Conservation (phyloP, 2,797 vertebrate species). For the Leptoclinus maculatus region DNA sequence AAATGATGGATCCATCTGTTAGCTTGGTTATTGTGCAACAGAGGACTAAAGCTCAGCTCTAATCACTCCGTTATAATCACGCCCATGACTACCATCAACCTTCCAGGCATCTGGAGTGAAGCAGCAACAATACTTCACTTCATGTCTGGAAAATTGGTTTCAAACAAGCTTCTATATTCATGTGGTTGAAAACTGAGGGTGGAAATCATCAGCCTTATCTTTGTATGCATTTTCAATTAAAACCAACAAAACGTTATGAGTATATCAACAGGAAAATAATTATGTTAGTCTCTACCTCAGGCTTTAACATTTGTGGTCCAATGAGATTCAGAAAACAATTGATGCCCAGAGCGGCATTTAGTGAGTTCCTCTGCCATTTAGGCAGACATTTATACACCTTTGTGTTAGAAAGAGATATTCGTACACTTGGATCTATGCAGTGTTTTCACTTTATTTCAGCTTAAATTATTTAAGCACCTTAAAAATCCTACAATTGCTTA, state of each 20-base stretch:
- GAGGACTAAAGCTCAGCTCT: conserved; percentile 1
- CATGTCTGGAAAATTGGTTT: conserved; percentile 3
- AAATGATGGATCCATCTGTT: conserved; percentile 26
- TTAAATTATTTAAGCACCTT: too few relatives aligned
- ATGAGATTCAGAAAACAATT: conserved; percentile 45
- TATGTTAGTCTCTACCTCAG: conserved; percentile 9
- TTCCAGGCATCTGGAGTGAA: conserved; percentile 31
- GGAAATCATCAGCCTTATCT: conserved; percentile 35
- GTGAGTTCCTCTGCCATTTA: conserved; percentile 67
- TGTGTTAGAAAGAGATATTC: background rate
- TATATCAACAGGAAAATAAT: conserved; percentile 39
- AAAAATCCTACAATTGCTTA: background rate
- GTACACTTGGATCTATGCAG: background rate
- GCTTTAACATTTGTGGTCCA: conserved; percentile 13
- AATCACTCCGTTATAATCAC: conserved; percentile 2
- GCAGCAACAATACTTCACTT: conserved; percentile 4
- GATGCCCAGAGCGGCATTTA: conserved; percentile 51
- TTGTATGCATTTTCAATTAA: conserved; percentile 42
- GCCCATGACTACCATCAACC: conserved; percentile 12
- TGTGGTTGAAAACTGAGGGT: conserved; percentile 24
- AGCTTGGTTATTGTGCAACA: conserved; percentile 18
- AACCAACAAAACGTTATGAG: conserved; percentile 16
- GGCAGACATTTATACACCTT: conserved; percentile 63
- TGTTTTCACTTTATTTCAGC: background rate
- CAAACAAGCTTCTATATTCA: conserved; percentile 25